Percentiles rank a stretch among this genome's conserved stretches.
These are phyloP conservation scores for Drepana arcuata DNA, from an alignment of 1,140 invertebrate genomes.

Conservation along the genomic window DNA sequence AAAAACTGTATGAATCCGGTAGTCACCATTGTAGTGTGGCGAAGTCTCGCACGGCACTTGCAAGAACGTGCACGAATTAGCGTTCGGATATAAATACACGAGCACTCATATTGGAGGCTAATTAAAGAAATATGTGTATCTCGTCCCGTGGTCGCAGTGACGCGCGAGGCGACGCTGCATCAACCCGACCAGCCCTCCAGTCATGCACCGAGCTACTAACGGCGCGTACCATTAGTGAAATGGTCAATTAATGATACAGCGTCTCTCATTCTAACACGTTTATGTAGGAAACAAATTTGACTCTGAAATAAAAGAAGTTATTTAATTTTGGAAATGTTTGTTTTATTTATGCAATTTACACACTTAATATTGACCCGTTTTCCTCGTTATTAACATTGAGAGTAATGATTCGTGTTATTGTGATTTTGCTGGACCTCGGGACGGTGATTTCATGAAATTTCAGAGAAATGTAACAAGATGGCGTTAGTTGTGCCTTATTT, in stretches of 20 bases:
- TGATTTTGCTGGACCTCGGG: neutral
- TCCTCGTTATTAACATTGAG: neutral
- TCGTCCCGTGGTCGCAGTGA: too few relatives aligned
- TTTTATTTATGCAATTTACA: slow-evolving; percentile 39
- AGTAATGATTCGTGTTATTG: neutral
- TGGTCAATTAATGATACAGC: slow-evolving; percentile 63
- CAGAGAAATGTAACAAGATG: neutral
- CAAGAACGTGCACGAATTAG: neutral
- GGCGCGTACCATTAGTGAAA: slow-evolving; percentile 55
- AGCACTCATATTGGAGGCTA: slow-evolving; percentile 13
- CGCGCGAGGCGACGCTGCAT: too few relatives aligned
- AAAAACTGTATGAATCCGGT: slow-evolving; percentile 36
- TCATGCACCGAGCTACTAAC: slow-evolving; percentile 39
- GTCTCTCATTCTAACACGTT: slow-evolving; percentile 66
- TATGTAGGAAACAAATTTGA: slow-evolving; percentile 71
- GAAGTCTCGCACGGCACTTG: neutral
- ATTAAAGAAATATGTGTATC: slow-evolving; percentile 11
- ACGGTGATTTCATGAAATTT: neutral
- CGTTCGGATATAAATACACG: slow-evolving; percentile 1
- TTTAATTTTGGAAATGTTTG: slow-evolving; percentile 66
- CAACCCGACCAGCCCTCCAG: slow-evolving; percentile 24
- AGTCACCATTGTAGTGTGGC: slow-evolving; percentile 23
- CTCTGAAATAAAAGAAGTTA: slow-evolving; percentile 71
- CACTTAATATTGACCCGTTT: too few relatives aligned
- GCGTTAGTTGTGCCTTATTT: neutral